Evolutionary conservation across 2,888 invertebrate genomes (phyloP).

Genomic region (Meta bourneti): DNA sequence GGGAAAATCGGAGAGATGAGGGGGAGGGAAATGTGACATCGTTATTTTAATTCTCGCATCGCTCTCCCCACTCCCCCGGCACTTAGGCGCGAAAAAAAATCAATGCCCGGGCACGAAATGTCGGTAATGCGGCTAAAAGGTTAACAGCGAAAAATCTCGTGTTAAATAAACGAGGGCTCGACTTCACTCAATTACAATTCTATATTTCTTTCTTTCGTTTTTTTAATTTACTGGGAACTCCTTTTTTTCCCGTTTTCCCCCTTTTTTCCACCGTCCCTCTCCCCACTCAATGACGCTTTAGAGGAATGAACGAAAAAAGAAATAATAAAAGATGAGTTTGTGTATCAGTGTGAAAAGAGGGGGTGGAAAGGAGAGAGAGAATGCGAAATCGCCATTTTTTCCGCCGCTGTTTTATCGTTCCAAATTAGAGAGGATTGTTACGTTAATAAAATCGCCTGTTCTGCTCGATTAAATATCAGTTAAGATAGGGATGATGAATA

Average conservation of each 20-base stretch:
- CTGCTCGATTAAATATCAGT: slow-evolving; percentile 76
- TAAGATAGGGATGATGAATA: slow-evolving; percentile 75
- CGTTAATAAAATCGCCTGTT: slow-evolving; percentile 76
- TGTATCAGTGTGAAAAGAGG: slow-evolving; percentile 16
- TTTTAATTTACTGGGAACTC: slow-evolving; percentile 1
- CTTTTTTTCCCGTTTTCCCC: slow-evolving; percentile 5
- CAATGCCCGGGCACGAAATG: slow-evolving; percentile 70
- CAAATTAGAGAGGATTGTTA: slow-evolving; percentile 75
- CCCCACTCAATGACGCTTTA: slow-evolving; percentile 65
- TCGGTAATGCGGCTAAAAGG: slow-evolving; percentile 76
- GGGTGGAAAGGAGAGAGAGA: slow-evolving; percentile 2
- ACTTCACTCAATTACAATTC: slow-evolving; percentile 76
- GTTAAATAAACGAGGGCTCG: slow-evolving; percentile 73
- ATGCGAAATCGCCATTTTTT: slow-evolving; percentile 35
- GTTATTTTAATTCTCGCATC: slow-evolving; percentile 72
- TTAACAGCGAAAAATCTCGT: slow-evolving; percentile 76
- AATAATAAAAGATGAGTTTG: slow-evolving; percentile 31
- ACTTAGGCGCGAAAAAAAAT: slow-evolving; percentile 66
- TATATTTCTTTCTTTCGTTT: slow-evolving; percentile 50
- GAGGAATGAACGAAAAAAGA: slow-evolving; percentile 24
- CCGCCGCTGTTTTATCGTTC: slow-evolving; percentile 68
- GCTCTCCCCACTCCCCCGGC: slow-evolving; percentile 24
- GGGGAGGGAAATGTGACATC: slow-evolving; percentile 65
- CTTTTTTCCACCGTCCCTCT: slow-evolving; percentile 22
- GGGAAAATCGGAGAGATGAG: slow-evolving; percentile 23